phyloP scores from a whole-genome alignment of 2,797 vertebrate genomes.

The Enteromius unitaeniatus region DNA sequence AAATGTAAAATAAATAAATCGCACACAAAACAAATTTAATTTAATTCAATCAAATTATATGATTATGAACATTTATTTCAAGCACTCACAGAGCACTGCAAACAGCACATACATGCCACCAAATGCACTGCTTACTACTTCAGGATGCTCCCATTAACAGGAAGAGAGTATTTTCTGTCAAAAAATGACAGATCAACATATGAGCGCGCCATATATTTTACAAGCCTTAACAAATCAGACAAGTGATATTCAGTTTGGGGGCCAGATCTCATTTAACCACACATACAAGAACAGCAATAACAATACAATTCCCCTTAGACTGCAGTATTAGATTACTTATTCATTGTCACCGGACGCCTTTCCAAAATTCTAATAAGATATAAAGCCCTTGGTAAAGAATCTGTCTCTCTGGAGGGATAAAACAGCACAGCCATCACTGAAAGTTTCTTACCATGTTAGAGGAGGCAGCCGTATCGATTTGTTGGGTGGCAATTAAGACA shows the following conservation, averaged over 20 bases:
- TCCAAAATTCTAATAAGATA: conserved; percentile 24
- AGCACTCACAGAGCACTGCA: not conserved
- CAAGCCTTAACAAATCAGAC: not conserved
- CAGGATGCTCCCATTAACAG: not conserved
- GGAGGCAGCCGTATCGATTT: conserved; percentile 68
- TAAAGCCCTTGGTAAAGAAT: conserved; percentile 33
- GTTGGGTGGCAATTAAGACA: conserved; percentile 76
- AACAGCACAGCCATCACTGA: conserved; percentile 6
- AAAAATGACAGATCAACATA: not conserved
- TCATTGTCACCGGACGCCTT: conserved; percentile 4
- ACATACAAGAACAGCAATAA: not conserved
- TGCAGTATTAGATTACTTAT: conserved; percentile 6
- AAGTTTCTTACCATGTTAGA: conserved; percentile 72
- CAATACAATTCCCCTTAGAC: not conserved
- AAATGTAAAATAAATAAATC: not conserved
- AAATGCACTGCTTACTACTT: not conserved
- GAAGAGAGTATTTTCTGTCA: not conserved
- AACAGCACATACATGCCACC: not conserved
- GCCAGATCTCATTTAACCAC: not conserved
- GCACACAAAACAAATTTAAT: not conserved
- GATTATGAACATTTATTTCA: not conserved
- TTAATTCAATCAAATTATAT: not conserved
- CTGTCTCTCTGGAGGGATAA: conserved; percentile 1
- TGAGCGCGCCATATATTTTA: not conserved
- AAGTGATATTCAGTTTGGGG: not conserved